Evolutionary conservation across 2,888 invertebrate species (phyloP), one percentile per base, ranked within the genome.

Genomic region (Margaritifera margaritifera): DNA sequence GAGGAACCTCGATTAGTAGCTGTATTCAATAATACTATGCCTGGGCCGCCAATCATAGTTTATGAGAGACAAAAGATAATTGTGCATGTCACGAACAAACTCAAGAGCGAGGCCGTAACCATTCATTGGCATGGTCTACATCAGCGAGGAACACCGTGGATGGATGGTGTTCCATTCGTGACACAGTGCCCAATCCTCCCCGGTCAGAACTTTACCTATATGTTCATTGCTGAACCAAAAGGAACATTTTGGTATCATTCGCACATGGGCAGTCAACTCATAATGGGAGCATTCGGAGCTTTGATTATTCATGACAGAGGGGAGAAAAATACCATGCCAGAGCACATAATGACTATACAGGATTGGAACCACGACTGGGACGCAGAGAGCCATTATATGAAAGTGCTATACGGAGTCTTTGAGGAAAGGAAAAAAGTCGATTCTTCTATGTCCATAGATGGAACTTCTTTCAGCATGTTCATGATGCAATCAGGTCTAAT

Each of bases 201-300:
- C 0, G 71, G 74, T 6, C 74, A 77, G 50, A 66, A 68, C 0
- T 83, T 83, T 64, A 81, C 78, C 24, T 84, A 84, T 58, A 62
- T 67, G 27, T 80, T 82, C 65, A 66, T 25, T 0, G 77, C 76
- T 3, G 55, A 62, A 11, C 79, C 74, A 19, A 66, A 27, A 4
- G 83, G 83, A 2, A 80, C 83, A 3, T 74, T 66, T 68, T 82
- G 80, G 79, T 83, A 80, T 53, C 81, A 83, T 72, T 74, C 80
- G 3, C 83, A 83, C 62, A 56, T 80, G 5, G 75, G 74, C 1
- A 62, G 66, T 20, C 83, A 83, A 66, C 62, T 80, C 8, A 69
- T 69, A 4, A 71, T 73, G 66, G 83, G 83, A 1, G 64, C 81
- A 6, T 68, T 66, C 57, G 81, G 85, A 0, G 78, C 84, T 0